These are phyloP conservation scores for Megalops atlanticus DNA, from an alignment of 2,113 vertebrate genomes.

Conservation along the genomic window DNA sequence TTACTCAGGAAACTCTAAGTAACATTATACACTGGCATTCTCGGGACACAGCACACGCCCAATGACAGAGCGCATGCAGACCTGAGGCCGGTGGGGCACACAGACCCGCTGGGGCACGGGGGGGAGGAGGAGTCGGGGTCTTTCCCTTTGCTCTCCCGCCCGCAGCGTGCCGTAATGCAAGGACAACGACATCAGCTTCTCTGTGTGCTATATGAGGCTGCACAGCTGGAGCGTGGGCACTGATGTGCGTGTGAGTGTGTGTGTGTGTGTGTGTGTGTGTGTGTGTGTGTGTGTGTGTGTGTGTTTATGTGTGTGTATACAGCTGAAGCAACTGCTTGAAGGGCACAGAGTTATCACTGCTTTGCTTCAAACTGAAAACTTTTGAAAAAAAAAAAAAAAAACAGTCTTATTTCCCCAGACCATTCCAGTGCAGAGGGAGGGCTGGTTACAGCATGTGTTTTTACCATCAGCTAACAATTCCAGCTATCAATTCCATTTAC, in stretches of 20 bases:
- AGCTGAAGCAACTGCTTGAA: too few relatives aligned
- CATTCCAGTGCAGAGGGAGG: not conserved
- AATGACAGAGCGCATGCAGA: constrained; percentile 30
- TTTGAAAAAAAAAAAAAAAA: not conserved
- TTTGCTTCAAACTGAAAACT: not conserved
- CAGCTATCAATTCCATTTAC: not conserved
- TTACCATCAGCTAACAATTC: too few relatives aligned
- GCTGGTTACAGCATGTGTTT: too few relatives aligned
- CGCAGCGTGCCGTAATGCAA: too few relatives aligned
- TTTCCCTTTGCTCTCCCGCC: too few relatives aligned
- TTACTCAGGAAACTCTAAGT: too few relatives aligned
- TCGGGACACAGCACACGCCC: constrained; percentile 21
- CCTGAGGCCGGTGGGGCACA: not conserved
- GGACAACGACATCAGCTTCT: not conserved
- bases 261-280: too few relatives aligned
- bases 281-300: too few relatives aligned
- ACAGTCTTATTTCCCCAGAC: not conserved
- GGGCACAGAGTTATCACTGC: not conserved
- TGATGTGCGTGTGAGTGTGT: too few relatives aligned
- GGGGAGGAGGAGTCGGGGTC: too few relatives aligned
- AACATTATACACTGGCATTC: constrained; percentile 31
- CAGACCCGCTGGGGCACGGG: not conserved
- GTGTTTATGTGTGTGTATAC: not conserved
- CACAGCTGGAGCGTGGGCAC: not conserved
- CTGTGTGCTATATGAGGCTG: not conserved